These are phyloP conservation scores for Drosophila lini DNA, from an alignment of 1,140 invertebrate genomes.

Conservation along the genomic window DNA sequence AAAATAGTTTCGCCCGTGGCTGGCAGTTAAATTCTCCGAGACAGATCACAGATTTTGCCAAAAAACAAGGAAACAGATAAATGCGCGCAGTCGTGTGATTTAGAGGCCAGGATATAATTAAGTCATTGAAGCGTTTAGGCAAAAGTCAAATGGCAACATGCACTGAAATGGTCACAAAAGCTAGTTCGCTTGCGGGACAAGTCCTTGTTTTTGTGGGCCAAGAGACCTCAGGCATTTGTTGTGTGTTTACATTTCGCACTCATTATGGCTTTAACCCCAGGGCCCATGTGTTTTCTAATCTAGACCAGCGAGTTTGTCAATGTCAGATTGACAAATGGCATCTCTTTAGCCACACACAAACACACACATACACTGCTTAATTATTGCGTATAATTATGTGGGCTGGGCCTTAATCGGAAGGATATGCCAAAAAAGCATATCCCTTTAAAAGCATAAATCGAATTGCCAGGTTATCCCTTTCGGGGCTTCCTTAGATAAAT, in stretches of 20 bases:
- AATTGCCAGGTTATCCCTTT: constrained; percentile 14
- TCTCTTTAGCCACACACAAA: constrained; percentile 25
- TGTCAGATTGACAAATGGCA: constrained; percentile 54
- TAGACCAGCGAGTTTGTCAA: constrained; percentile 49
- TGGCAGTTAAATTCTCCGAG: constrained; percentile 68
- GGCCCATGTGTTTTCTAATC: constrained; percentile 30
- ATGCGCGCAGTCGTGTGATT: constrained; percentile 43
- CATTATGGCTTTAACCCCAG: constrained; percentile 27
- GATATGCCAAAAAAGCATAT: not conserved
- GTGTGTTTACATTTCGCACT: constrained; percentile 51
- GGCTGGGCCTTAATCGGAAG: not conserved
- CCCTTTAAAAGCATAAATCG: constrained; percentile 25
- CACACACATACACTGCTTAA: constrained; percentile 23
- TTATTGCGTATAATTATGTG: constrained; percentile 41
- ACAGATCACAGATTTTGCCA: constrained; percentile 45
- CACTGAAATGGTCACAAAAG: constrained; percentile 24
- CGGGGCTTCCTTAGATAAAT: not conserved
- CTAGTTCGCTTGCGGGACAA: constrained; percentile 39
- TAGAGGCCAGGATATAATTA: constrained; percentile 70
- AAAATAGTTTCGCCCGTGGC: constrained; percentile 64
- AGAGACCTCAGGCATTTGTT: constrained; percentile 37
- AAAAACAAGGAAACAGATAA: constrained; percentile 28
- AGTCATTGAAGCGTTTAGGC: constrained; percentile 61
- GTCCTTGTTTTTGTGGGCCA: constrained; percentile 27
- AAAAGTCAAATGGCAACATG: constrained; percentile 48